Evolutionary conservation across 1,140 invertebrate genomes (phyloP).

Genomic region (Drosophila tristis): DNA sequence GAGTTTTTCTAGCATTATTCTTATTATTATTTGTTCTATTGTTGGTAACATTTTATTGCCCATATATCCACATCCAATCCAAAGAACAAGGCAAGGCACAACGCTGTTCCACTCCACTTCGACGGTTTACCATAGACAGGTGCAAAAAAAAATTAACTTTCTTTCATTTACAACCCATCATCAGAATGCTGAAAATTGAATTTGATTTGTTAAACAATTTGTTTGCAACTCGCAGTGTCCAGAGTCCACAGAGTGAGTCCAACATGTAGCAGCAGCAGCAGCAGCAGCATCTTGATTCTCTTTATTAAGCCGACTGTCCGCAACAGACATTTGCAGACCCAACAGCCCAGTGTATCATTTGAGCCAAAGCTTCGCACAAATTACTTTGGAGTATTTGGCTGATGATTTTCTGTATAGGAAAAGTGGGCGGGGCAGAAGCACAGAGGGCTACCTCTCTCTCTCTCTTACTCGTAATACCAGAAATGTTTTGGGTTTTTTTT

Average conservation of each 20-base stretch:
- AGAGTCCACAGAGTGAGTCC: too few species aligned
- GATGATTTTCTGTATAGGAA: slow-evolving; percentile 21
- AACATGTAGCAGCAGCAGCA: neutral
- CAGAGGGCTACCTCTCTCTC: neutral
- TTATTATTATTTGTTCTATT: neutral
- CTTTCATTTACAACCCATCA: slow-evolving; percentile 14
- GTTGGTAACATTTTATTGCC: too few species aligned
- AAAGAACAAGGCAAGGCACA: neutral
- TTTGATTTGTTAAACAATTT: slow-evolving; percentile 44
- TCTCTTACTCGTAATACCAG: slow-evolving; percentile 27
- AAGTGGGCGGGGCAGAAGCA: neutral
- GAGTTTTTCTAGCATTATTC: too few species aligned
- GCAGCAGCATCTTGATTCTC: slow-evolving; percentile 28
- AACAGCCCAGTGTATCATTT: slow-evolving; percentile 15
- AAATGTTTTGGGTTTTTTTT: slow-evolving; percentile 42
- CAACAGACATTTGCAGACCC: slow-evolving; percentile 40
- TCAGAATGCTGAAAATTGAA: slow-evolving; percentile 17
- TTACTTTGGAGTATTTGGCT: slow-evolving; percentile 32
- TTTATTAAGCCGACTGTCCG: slow-evolving; percentile 52
- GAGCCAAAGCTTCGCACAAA: slow-evolving; percentile 16
- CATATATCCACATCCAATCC: too few species aligned
- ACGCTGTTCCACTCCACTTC: neutral
- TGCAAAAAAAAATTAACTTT: slow-evolving; percentile 13
- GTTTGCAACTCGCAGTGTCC: too few species aligned
- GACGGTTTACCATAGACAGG: slow-evolving; percentile 12